Percentiles rank a stretch among this genome's conserved stretches.
Conservation (phyloP, 2,113 vertebrate species). For the Falco punctatus region DNA sequence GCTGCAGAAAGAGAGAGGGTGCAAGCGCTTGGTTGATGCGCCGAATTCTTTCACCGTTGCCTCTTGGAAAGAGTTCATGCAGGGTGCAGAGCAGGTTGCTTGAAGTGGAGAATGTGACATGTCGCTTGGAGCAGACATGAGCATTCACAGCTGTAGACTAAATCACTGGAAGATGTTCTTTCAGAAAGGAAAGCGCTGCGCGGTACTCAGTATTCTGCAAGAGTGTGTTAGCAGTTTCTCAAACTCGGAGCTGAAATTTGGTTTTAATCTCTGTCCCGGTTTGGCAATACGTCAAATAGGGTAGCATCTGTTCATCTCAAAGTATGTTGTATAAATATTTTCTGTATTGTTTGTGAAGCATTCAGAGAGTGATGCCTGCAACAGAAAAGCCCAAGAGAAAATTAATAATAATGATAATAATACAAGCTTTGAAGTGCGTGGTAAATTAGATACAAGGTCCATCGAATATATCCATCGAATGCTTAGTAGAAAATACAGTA, state of each 20-base stretch:
- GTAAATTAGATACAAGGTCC: not conserved
- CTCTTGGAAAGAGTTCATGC: not conserved
- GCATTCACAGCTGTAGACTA: not conserved
- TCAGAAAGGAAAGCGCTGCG: not conserved
- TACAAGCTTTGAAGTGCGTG: not conserved
- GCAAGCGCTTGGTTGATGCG: accelerated
- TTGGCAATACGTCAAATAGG: not conserved
- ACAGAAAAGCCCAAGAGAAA: not conserved
- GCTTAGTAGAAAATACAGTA: not conserved
- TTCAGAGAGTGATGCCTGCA: not conserved
- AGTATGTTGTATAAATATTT: not conserved
- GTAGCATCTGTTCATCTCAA: not conserved
- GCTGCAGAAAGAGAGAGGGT: not conserved
- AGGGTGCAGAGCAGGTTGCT: not conserved
- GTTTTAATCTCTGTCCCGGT: not conserved
- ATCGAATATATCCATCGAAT: not conserved
- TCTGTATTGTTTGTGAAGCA: not conserved
- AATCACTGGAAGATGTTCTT: not conserved
- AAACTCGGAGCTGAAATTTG: not conserved
- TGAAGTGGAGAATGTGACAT: no score
- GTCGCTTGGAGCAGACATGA: not conserved
- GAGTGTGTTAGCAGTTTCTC: not conserved
- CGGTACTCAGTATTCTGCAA: not conserved
- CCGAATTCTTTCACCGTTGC: not conserved
- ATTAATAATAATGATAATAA: not conserved